These are phyloP conservation scores for Gymnarchus niloticus DNA, from an alignment of 2,113 vertebrate species.

Conservation along the genomic window DNA sequence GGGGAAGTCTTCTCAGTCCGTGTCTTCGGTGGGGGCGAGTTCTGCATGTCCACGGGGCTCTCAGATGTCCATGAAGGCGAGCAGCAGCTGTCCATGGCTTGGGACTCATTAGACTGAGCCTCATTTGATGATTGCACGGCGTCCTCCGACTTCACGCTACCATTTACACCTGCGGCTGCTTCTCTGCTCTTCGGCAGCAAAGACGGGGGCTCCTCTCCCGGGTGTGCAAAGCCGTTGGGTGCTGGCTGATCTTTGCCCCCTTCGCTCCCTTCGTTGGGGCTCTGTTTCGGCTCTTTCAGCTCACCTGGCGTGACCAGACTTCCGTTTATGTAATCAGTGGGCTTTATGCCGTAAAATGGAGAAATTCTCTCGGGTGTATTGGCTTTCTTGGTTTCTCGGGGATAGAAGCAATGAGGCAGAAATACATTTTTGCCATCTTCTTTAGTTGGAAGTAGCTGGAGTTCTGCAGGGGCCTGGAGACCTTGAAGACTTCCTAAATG, in stretches of 20 bases:
- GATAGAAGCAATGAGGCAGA: constrained; percentile 74
- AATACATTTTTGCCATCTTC: constrained; percentile 73
- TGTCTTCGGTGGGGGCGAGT: constrained; percentile 55
- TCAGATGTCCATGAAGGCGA: constrained; percentile 72
- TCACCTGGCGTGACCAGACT: constrained; percentile 67
- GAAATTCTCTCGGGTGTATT: constrained; percentile 76
- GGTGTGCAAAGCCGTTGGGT: constrained; percentile 65
- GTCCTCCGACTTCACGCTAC: constrained; percentile 69
- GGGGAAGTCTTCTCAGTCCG: constrained; percentile 71
- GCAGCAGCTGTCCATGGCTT: constrained; percentile 63
- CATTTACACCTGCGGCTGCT: constrained; percentile 69
- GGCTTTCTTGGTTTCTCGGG: constrained; percentile 77
- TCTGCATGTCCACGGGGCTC: constrained; percentile 53
- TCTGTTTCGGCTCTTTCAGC: constrained; percentile 63
- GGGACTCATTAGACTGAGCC: constrained; percentile 65
- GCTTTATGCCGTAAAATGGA: constrained; percentile 80
- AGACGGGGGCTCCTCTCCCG: constrained; percentile 68
- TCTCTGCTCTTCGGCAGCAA: constrained; percentile 68
- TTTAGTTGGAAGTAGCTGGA: constrained; percentile 67
- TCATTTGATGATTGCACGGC: constrained; percentile 62
- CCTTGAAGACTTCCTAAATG: constrained; percentile 72
- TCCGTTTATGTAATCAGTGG: constrained; percentile 75
- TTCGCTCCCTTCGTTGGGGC: constrained; percentile 67
- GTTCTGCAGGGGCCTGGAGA: constrained; percentile 72
- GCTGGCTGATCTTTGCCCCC: constrained; percentile 68